phyloP scores from a whole-genome alignment of 2,888 invertebrate genomes.

The Saturnia japonica region DNA sequence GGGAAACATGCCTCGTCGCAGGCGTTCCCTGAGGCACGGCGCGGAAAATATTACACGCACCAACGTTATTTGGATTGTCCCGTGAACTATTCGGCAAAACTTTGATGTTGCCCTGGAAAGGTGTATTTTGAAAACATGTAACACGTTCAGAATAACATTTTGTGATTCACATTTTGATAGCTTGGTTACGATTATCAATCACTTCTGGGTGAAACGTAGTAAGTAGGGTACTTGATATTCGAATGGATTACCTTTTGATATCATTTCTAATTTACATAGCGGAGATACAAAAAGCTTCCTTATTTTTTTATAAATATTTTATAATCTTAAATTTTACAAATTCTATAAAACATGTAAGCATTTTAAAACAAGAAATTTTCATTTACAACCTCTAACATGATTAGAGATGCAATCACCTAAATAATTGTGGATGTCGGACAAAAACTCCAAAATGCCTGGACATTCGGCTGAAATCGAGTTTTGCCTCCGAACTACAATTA shows the following conservation, averaged over 20 bases:
- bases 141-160: slow-evolving; percentile 22
- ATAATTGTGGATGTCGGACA: no score
- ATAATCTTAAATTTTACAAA: no score
- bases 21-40: slow-evolving; percentile 37
- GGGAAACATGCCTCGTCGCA: slow-evolving; percentile 19
- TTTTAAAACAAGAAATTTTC: no score
- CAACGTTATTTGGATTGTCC: slow-evolving; percentile 56
- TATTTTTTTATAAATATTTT: no score
- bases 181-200: neutral
- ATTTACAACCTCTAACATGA: no score
- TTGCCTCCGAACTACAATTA: no score
- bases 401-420: no score
- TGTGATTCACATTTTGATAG: slow-evolving; percentile 2
- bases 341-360: no score
- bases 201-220: neutral
- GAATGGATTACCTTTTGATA: neutral
- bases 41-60: slow-evolving; percentile 58
- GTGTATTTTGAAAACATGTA: slow-evolving; percentile 13
- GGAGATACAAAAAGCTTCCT: neutral
- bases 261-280: neutral
- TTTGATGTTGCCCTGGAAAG: slow-evolving; percentile 42
- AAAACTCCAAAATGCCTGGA: no score
- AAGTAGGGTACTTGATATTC: slow-evolving; percentile 6
- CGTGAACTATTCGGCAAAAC: slow-evolving; percentile 60
- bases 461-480: no score